Conservation (phyloP, 2,888 invertebrate genomes). For the Neoitamus cyanurus region DNA sequence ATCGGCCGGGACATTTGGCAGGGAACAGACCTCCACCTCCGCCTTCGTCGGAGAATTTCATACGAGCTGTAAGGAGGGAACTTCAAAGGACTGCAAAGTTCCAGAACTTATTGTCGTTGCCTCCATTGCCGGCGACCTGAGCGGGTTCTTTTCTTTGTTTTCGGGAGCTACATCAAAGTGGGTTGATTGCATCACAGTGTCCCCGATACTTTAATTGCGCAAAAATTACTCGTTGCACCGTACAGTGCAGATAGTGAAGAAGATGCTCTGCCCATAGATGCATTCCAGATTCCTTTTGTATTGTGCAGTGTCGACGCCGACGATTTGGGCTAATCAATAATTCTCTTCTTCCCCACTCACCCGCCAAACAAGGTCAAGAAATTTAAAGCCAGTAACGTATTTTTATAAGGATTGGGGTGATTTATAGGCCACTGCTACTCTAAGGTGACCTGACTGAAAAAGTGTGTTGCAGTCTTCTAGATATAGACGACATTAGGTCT, state of each 20-base stretch:
- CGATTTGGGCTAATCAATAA: not conserved
- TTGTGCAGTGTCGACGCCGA: not conserved
- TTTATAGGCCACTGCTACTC: too few relatives aligned
- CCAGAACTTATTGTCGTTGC: not conserved
- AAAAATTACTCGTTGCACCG: not conserved
- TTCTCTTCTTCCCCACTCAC: too few relatives aligned
- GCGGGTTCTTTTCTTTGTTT: not conserved
- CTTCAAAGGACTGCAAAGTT: not conserved
- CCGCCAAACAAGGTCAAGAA: not conserved
- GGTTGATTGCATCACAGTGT: not conserved
- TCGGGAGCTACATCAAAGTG: not conserved
- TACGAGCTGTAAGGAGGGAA: not conserved
- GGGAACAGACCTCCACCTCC: not conserved
- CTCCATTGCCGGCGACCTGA: not conserved
- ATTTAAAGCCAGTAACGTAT: not conserved
- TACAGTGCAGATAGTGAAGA: not conserved
- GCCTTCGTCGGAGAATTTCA: not conserved
- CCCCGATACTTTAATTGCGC: not conserved
- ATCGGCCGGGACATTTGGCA: not conserved
- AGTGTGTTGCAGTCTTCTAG: too few relatives aligned
- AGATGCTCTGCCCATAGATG: not conserved
- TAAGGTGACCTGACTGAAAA: too few relatives aligned
- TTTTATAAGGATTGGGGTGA: too few relatives aligned
- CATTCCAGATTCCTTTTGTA: not conserved
- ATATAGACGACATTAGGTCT: too few relatives aligned